A percentile compares a stretch with the other conserved stretches of the same genome.
Conservation (phyloP, 2,797 vertebrate genomes). For the Pangasius sanitwongsei region DNA sequence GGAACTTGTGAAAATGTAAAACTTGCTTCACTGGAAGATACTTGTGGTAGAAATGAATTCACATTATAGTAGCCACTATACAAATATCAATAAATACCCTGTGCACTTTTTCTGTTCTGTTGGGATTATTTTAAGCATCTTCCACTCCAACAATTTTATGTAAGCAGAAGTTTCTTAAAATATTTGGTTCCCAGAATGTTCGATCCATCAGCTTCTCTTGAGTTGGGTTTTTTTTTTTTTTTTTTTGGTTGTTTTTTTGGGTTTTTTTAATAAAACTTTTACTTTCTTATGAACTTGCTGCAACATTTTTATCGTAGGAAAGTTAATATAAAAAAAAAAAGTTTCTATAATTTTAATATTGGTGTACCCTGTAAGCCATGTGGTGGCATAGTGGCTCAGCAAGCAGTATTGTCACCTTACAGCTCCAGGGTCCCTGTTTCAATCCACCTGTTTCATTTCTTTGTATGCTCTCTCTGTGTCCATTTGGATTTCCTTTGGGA, state of each 20-base stretch:
- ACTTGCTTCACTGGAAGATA: background rate
- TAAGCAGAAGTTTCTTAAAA: background rate
- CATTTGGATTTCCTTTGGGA: background rate
- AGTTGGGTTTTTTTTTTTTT: background rate
- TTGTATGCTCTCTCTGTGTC: background rate
- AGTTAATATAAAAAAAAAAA: background rate
- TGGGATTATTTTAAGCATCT: conserved; percentile 3
- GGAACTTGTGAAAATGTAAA: background rate
- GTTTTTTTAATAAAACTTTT: background rate
- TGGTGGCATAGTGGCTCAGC: background rate
- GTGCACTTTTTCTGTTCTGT: background rate
- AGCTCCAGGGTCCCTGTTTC: background rate
- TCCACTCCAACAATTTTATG: background rate
- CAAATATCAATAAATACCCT: background rate
- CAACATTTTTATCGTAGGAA: background rate
- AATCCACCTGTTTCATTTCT: background rate
- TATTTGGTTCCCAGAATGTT: background rate
- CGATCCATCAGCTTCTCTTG: background rate
- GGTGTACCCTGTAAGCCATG: background rate
- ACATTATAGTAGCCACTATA: background rate
- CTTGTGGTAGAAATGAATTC: background rate
- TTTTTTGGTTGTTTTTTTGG: too few species aligned
- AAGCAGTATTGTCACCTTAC: background rate
- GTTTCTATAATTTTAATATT: background rate
- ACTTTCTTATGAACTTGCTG: background rate